Conservation (phyloP, 2,113 vertebrate species). For the Tor tambroides region DNA sequence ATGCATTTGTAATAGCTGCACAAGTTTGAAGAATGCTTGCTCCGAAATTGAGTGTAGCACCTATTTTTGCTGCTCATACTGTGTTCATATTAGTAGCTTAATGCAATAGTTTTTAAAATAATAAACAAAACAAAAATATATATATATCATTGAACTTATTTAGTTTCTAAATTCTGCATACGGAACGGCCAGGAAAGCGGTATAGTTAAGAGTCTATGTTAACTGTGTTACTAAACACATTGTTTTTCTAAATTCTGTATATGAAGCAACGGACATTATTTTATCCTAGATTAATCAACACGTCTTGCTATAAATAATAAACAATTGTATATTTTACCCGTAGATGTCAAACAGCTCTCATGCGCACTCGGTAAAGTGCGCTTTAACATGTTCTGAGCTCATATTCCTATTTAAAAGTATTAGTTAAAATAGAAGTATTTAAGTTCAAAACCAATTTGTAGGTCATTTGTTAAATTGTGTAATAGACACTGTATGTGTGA, state of each 20-base stretch:
- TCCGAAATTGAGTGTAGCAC: neutral
- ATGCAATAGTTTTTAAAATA: neutral
- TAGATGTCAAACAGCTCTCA: neutral
- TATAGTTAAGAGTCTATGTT: neutral
- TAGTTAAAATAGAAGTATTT: neutral
- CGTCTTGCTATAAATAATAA: neutral
- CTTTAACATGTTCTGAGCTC: neutral
- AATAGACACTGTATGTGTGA: neutral
- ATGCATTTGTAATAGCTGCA: neutral
- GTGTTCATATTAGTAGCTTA: neutral
- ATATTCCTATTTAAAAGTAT: neutral
- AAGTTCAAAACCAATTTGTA: neutral
- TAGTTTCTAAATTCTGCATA: neutral
- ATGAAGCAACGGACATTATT: neutral
- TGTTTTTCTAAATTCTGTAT: neutral
- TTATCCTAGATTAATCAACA: neutral
- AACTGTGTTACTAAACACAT: neutral
- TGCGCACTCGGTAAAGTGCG: neutral
- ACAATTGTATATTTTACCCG: neutral
- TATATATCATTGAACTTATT: neutral
- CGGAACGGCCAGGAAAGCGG: neutral
- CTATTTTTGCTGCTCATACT: neutral
- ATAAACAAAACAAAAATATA: too few species aligned
- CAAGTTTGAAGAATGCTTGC: neutral
- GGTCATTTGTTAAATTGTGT: neutral